Conservation (phyloP, 1,140 invertebrate species). For the Lasaia peninsularis region DNA sequence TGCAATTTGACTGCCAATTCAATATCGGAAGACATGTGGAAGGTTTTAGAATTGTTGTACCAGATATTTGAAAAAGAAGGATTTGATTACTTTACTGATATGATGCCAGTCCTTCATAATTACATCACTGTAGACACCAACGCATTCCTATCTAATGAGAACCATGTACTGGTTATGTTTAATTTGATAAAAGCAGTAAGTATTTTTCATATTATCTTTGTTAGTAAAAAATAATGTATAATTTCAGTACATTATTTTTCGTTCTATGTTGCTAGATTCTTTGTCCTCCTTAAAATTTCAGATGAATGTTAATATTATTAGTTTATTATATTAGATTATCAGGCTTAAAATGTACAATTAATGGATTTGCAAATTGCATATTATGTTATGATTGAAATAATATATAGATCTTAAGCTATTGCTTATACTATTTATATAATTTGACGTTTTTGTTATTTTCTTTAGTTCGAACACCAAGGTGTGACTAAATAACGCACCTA, state of each 20-base stretch:
- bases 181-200: conserved; percentile 96
- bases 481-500: too few relatives aligned
- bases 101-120: conserved; percentile 99
- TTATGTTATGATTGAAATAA: too few relatives aligned
- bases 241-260: background rate
- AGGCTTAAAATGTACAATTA: too few relatives aligned
- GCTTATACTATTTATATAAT: too few relatives aligned
- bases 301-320: too few relatives aligned
- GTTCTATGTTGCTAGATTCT: background rate
- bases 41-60: conserved; percentile 88
- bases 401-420: too few relatives aligned
- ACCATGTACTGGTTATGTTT: conserved; percentile 93
- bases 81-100: conserved; percentile 98
- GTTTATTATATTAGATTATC: too few relatives aligned
- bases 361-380: too few relatives aligned
- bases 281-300: too few relatives aligned
- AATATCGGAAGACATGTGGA: conserved; percentile 97
- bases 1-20: conserved; percentile 93
- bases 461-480: too few relatives aligned
- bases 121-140: conserved; percentile 97
- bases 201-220: conserved; percentile 32
- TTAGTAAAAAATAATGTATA: background rate
- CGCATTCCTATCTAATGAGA: conserved; percentile 93
- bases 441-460: too few relatives aligned
- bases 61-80: conserved; percentile 95